Percentiles rank a stretch among this genome's conserved stretches.
These are phyloP conservation scores for Brotogeris chrysoptera DNA, from an alignment of 2,797 vertebrate genomes.

Conservation along the genomic window DNA sequence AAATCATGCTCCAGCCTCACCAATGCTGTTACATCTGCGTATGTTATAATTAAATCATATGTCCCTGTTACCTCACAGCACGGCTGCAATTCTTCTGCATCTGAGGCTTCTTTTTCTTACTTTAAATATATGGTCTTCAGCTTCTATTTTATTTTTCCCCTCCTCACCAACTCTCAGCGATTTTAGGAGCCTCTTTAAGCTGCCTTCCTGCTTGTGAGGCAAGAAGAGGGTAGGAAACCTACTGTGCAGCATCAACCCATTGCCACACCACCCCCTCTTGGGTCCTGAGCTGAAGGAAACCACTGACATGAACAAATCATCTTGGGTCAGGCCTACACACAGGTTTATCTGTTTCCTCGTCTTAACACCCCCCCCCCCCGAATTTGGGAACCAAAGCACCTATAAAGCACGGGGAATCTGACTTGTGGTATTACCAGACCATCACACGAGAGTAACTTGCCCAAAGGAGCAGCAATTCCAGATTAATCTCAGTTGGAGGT, in stretches of 20 bases:
- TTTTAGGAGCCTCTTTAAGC: background rate
- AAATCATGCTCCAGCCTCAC: conserved; percentile 44
- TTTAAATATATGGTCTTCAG: background rate
- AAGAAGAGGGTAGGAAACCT: background rate
- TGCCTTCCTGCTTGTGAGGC: background rate
- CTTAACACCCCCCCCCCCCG: background rate
- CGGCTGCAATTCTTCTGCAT: conserved; percentile 60
- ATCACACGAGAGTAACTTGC: fast-evolving
- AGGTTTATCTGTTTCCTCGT: background rate
- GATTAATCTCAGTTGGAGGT: background rate
- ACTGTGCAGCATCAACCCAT: background rate
- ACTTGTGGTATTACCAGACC: background rate
- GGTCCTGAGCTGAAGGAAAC: background rate
- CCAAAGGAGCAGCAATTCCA: background rate
- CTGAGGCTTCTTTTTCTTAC: conserved; percentile 7
- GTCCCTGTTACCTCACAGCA: conserved; percentile 75
- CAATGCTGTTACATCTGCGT: conserved; percentile 31
- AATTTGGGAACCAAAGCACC: background rate
- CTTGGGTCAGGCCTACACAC: background rate
- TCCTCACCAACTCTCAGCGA: background rate
- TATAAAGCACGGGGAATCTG: background rate
- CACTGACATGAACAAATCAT: background rate
- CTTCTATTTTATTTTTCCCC: conserved; percentile 46
- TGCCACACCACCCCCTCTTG: background rate
- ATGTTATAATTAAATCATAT: conserved; percentile 74